Percentiles rank a stretch among this genome's conserved stretches.
phyloP scores from a whole-genome alignment of 2,888 invertebrate species.

The Orthosia incerta region DNA sequence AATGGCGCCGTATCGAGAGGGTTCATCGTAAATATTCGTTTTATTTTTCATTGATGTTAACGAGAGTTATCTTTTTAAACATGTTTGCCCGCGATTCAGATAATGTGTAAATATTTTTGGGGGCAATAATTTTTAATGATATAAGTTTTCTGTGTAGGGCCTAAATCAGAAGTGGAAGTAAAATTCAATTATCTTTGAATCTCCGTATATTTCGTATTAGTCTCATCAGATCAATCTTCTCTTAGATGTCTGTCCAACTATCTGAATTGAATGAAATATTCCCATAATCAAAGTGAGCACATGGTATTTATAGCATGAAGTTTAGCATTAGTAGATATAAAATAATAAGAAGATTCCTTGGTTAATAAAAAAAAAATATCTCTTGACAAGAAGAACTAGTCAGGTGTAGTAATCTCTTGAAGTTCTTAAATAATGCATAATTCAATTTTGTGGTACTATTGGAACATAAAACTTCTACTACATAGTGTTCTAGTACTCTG shows the following conservation, averaged over 20 bases:
- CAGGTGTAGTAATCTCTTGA: background rate
- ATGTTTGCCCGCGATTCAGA: conserved; percentile 20
- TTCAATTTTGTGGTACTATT: background rate
- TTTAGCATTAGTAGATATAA: background rate
- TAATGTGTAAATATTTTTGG: conserved; percentile 40
- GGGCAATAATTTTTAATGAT: conserved; percentile 21
- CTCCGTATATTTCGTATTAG: background rate
- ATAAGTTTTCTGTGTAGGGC: conserved; percentile 6
- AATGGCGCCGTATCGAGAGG: conserved; percentile 27
- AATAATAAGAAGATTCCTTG: too few species aligned
- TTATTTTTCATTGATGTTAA: conserved; percentile 40
- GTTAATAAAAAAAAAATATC: too few species aligned
- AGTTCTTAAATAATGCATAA: background rate
- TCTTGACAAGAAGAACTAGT: too few species aligned
- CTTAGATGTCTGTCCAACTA: background rate
- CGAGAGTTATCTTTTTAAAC: conserved; percentile 19
- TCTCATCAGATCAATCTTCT: too few species aligned
- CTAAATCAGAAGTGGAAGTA: conserved; percentile 4
- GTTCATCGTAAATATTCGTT: conserved; percentile 28
- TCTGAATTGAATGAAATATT: background rate
- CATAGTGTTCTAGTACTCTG: background rate
- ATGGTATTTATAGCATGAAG: background rate
- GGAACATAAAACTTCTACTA: background rate
- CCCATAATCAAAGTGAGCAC: background rate
- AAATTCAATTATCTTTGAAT: background rate